These are phyloP conservation scores for Crypturellus undulatus DNA, from an alignment of 2,113 vertebrate species.

Conservation along the genomic window DNA sequence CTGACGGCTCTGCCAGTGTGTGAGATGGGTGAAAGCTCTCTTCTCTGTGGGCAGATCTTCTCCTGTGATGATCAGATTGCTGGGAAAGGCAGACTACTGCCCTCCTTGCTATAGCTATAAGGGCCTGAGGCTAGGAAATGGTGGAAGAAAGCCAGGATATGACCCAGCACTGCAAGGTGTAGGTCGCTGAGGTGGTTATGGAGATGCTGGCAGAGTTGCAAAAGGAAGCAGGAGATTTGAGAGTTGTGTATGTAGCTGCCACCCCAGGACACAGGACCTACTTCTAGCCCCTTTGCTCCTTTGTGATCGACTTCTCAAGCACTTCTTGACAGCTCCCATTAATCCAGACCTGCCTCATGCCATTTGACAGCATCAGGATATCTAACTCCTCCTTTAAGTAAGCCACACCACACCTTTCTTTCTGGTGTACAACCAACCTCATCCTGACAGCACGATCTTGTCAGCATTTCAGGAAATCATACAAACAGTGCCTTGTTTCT, in stretches of 20 bases:
- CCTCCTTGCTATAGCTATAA: neutral
- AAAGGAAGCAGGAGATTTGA: neutral
- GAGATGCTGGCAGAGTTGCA: neutral
- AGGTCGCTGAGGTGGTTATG: neutral
- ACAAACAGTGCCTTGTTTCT: neutral
- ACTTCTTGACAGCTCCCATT: fast-evolving
- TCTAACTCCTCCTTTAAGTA: neutral
- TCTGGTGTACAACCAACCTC: neutral
- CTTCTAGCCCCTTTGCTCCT: neutral
- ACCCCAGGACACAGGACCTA: neutral
- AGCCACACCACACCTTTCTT: neutral
- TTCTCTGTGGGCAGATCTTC: neutral
- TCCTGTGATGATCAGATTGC: neutral
- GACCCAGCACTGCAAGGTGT: neutral
- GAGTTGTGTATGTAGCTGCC: neutral
- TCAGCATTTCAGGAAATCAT: neutral
- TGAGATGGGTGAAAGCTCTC: fast-evolving
- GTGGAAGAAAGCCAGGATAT: neutral
- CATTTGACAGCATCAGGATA: neutral
- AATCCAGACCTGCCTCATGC: neutral
- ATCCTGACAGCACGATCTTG: neutral
- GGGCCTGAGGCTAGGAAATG: neutral
- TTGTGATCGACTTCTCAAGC: neutral
- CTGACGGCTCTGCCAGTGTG: neutral
- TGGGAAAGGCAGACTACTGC: neutral